Base-by-base conservation (phyloP, 2,797 vertebrate genomes). In the Ciconia nigra region DNA sequence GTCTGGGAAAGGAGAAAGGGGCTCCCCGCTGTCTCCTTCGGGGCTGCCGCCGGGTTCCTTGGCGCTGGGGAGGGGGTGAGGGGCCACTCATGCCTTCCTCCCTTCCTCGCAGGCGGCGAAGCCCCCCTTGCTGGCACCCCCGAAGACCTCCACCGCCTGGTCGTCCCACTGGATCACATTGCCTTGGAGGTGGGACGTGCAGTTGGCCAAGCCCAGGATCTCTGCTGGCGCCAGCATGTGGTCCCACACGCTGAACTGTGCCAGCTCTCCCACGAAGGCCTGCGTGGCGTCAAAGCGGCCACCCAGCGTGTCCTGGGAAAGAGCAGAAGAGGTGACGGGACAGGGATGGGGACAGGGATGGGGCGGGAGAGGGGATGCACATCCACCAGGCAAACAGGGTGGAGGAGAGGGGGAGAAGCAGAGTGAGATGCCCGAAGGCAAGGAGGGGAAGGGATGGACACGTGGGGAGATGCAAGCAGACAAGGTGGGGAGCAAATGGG, bases 251-350 rank as follows among this genome's bases (percentile, higher is more conserved):
- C 99, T 98, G 95, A 99, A 99, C 97, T 99, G 98, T 1, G 99
- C 98, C 59, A 99, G 98, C 97, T 99, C 99, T 28, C 99, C 99
- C 2, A 99, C 99, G 25, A 99, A 99, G 58, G 99, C 99, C 97
- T 99, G 99, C 2, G 99, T 99, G 73, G 99, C 99, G 5, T 99
- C 99, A 44, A 99, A 99, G 22, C 99, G 99, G 5, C 99, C 99
- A 0, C 99, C 99, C 59, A 99, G 89, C 0, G 99, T 99, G 90
- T 99, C 99, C 99, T 99, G 86, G 69, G 46, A 73, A 93, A 91
- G 72, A 95, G 66, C 7, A 3, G 65, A 55, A 91, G 62, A 91
- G 41, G 25, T 44, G 37, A 24, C 39, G 31, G 78, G 42, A 65
- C 29, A 54, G 25, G 51, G 66, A 10, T 33, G 42, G 62, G 59